Percentiles rank a stretch among this genome's conserved stretches.
phyloP scores from a whole-genome alignment of 1,140 invertebrate genomes.

The Musca domestica region DNA sequence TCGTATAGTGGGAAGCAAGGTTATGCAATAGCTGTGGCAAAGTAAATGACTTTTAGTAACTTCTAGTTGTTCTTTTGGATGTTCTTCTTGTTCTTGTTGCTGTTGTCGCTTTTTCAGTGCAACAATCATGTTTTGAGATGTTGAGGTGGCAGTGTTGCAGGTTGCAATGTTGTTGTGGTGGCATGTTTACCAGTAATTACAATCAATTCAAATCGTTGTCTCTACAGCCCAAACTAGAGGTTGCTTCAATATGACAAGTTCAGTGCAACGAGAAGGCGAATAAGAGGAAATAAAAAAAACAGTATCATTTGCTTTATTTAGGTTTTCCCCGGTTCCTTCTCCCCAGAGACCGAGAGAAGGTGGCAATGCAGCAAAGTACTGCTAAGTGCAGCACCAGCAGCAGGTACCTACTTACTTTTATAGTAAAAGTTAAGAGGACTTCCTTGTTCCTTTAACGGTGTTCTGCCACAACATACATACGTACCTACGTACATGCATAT shows the following conservation, averaged over 20 bases:
- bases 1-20: slow-evolving; percentile 12
- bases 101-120: not conserved
- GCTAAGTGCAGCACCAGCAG: not conserved
- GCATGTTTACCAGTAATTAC: slow-evolving; percentile 39
- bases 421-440: slow-evolving; percentile 15
- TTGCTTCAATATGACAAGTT: slow-evolving; percentile 12
- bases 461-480: not conserved
- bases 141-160: not conserved
- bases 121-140: not conserved
- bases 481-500: not conserved
- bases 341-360: not conserved
- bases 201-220: slow-evolving; percentile 52
- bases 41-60: not conserved
- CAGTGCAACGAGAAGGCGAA: not conserved
- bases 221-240: slow-evolving; percentile 32
- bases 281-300: not conserved
- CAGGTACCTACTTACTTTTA: slow-evolving; percentile 19
- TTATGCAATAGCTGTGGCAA: slow-evolving; percentile 1
- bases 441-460: slow-evolving; percentile 20
- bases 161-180: not conserved
- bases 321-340: not conserved
- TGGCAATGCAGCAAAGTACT: not conserved
- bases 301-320: not conserved
- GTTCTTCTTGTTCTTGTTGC: no score
- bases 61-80: no score